Conservation (phyloP, 2,888 invertebrate genomes). For the Molanna angustata region DNA sequence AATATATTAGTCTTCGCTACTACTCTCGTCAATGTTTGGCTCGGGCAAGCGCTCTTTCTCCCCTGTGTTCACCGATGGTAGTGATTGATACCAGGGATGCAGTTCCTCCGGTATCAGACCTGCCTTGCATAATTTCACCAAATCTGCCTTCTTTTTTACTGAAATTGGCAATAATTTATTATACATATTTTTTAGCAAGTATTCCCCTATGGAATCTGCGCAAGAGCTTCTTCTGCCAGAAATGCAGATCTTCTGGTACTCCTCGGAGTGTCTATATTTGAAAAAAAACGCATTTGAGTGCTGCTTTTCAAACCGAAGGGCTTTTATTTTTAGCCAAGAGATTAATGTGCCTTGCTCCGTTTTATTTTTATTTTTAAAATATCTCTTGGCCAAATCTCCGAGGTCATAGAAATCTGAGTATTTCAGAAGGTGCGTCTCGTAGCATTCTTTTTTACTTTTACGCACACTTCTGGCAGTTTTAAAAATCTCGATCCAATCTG, state of each 20-base stretch:
- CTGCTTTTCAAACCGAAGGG: background rate
- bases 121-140: background rate
- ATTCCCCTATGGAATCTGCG: background rate
- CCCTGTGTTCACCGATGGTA: background rate
- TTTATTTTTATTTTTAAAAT: background rate
- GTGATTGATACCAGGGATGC: background rate
- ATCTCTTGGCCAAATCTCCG: background rate
- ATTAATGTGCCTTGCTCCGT: background rate
- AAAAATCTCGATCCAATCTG: background rate
- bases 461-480: background rate
- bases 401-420: slow-evolving; percentile 1
- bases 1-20: background rate
- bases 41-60: background rate
- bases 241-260: background rate
- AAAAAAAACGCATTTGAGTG: background rate
- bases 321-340: background rate
- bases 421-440: background rate
- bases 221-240: background rate
- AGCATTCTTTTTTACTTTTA: background rate
- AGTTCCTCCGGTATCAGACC: background rate
- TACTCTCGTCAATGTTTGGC: background rate
- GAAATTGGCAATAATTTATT: background rate
- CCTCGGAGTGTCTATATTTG: background rate
- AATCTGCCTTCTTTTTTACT: background rate
- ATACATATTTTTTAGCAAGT: background rate